Evolutionary conservation across 2,888 invertebrate species (phyloP).

Genomic region (Chrysotoxum bicinctum): DNA sequence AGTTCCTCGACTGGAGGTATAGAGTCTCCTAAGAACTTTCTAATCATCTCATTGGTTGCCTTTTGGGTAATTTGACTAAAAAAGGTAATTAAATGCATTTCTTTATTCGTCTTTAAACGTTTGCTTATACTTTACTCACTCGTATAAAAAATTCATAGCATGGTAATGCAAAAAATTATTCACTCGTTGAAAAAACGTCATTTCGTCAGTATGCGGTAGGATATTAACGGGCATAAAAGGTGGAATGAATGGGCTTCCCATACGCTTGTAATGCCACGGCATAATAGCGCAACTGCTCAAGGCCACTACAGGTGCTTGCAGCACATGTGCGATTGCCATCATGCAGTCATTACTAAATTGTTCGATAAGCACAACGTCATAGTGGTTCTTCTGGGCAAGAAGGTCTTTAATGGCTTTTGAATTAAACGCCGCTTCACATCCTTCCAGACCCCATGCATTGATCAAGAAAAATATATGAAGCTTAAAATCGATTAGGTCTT

Average conservation of each 20-base stretch:
- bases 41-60: conserved; percentile 79
- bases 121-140: conserved; percentile 71
- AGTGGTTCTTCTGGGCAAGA: conserved; percentile 81
- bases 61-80: conserved; percentile 77
- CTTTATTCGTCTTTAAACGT: background rate
- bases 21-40: conserved; percentile 80
- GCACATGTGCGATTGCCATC: conserved; percentile 85
- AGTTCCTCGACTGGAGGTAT: conserved; percentile 81
- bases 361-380: conserved; percentile 86
- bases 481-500: conserved; percentile 74
- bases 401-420: conserved; percentile 75
- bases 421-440: conserved; percentile 76
- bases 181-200: conserved; percentile 80
- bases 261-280: conserved; percentile 84
- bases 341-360: conserved; percentile 88
- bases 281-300: conserved; percentile 84
- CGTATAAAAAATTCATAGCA: conserved; percentile 75
- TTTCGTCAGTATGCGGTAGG: conserved; percentile 80
- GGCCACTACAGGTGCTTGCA: conserved; percentile 84
- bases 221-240: conserved; percentile 83
- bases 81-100: conserved; percentile 3
- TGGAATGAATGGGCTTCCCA: conserved; percentile 84
- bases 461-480: conserved; percentile 77
- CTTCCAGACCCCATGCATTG: conserved; percentile 76
- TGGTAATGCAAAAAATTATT: conserved; percentile 80